phyloP scores from a whole-genome alignment of 2,113 vertebrate genomes.

The Carollia perspicillata region DNA sequence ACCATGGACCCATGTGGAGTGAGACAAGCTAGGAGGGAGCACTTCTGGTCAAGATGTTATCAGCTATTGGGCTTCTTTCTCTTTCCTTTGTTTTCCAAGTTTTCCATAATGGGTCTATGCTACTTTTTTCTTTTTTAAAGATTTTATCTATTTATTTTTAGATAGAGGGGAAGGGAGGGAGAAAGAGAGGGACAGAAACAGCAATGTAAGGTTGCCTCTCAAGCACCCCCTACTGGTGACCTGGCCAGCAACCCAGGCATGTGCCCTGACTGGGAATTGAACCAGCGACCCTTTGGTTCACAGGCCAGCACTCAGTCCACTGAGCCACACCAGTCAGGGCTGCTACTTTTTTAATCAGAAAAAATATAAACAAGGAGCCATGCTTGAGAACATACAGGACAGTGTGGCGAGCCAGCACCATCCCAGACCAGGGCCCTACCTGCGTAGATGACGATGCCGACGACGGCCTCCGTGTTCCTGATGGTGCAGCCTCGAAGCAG shows the following conservation, averaged over 20 bases:
- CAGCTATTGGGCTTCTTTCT: background rate
- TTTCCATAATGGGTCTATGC: background rate
- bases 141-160: too few relatives aligned
- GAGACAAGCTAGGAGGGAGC: background rate
- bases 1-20: background rate
- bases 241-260: too few relatives aligned
- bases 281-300: too few relatives aligned
- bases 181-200: too few relatives aligned
- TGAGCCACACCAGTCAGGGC: too few relatives aligned
- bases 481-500: slow-evolving; percentile 95
- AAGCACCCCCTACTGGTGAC: too few relatives aligned
- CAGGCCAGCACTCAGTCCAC: too few relatives aligned
- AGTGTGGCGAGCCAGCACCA: accelerated
- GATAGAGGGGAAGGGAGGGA: too few relatives aligned
- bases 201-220: too few relatives aligned
- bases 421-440: slow-evolving; percentile 77
- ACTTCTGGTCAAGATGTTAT: background rate
- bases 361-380: background rate
- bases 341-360: background rate
- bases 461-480: slow-evolving; percentile 95
- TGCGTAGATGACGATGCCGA: slow-evolving; percentile 96
- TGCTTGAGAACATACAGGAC: accelerated
- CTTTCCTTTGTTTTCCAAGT: background rate
- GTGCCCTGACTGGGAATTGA: too few relatives aligned
- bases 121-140: background rate